Evolutionary conservation across 92 coral and sea anemone genomes (phyloP).

Genomic region (Porites divaricata): DNA sequence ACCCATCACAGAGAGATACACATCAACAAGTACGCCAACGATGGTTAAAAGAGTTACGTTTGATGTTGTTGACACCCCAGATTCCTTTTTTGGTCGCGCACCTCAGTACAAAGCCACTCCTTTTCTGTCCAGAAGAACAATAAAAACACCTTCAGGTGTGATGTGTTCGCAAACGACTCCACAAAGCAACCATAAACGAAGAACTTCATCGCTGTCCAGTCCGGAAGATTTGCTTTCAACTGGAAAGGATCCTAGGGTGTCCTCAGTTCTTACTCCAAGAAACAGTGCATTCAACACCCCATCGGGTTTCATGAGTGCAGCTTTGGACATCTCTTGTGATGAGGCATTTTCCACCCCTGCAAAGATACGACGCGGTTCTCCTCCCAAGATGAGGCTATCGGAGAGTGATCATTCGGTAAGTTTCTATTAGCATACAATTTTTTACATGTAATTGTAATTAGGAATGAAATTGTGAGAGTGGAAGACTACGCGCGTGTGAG

Average conservation of each 20-base stretch:
- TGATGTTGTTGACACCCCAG: conserved; percentile 29
- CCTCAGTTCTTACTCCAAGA: conserved; percentile 20
- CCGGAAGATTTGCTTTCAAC: conserved; percentile 13
- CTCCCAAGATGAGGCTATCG: conserved; percentile 13
- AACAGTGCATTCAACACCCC: neutral
- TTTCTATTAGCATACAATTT: too few relatives aligned
- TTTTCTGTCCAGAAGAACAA: conserved; percentile 1
- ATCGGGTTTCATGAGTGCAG: conserved; percentile 4
- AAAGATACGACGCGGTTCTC: neutral
- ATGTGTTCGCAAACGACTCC: neutral
- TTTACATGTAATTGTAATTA: too few relatives aligned
- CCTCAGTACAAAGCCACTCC: conserved; percentile 9
- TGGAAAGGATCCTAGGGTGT: neutral
- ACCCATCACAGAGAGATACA: conserved; percentile 12
- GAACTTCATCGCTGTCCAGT: neutral
- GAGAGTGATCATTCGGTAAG: conserved; percentile 19
- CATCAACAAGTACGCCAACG: conserved; percentile 26
- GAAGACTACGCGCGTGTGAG: too few relatives aligned
- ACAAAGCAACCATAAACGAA: neutral
- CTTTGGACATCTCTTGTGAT: neutral
- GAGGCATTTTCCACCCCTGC: conserved; percentile 2
- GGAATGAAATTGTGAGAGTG: too few relatives aligned
- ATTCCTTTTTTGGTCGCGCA: neutral
- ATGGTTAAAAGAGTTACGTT: conserved; percentile 21
- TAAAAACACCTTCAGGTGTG: conserved; percentile 30